A percentile compares a stretch with the other conserved stretches of the same genome.
These are phyloP conservation scores for Cheilinus undulatus DNA, from an alignment of 2,113 vertebrate species.

Conservation along the genomic window DNA sequence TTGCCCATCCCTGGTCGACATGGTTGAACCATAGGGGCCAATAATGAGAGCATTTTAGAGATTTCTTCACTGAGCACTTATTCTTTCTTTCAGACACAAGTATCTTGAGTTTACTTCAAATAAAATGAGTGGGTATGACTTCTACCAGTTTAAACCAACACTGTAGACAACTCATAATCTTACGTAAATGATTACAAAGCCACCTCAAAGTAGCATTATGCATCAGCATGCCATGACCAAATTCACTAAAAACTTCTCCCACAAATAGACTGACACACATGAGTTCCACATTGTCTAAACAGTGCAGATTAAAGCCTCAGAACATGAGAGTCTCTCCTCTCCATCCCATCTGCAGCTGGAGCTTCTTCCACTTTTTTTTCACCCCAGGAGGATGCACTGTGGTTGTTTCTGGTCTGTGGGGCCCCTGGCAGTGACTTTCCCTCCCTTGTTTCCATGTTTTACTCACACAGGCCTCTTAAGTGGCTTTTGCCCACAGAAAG, in stretches of 20 bases:
- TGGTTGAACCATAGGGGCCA: too few relatives aligned
- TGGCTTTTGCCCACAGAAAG: constrained; percentile 67
- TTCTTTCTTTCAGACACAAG: too few relatives aligned
- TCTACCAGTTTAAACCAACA: too few relatives aligned
- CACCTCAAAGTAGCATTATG: background rate
- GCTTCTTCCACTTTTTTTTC: background rate
- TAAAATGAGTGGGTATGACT: too few relatives aligned
- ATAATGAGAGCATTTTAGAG: too few relatives aligned
- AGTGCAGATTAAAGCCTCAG: background rate
- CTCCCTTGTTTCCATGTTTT: constrained; percentile 16
- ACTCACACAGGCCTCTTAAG: constrained; percentile 66
- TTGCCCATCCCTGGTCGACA: too few relatives aligned
- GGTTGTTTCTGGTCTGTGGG: constrained; percentile 43
- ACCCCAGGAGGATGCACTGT: constrained; percentile 17
- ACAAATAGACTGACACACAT: background rate
- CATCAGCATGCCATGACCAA: too few relatives aligned
- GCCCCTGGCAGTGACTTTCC: constrained; percentile 24
- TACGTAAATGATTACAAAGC: too few relatives aligned
- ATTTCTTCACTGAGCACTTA: too few relatives aligned
- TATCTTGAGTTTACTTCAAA: too few relatives aligned
- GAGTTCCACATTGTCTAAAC: background rate
- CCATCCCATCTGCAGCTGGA: constrained; percentile 22
- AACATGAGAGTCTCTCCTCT: background rate
- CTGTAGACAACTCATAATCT: too few relatives aligned
- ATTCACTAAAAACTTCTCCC: too few relatives aligned